Percentiles rank a stretch among this genome's conserved stretches.
Conservation (phyloP, 1,140 invertebrate species). For the Antheraea pernyi region DNA sequence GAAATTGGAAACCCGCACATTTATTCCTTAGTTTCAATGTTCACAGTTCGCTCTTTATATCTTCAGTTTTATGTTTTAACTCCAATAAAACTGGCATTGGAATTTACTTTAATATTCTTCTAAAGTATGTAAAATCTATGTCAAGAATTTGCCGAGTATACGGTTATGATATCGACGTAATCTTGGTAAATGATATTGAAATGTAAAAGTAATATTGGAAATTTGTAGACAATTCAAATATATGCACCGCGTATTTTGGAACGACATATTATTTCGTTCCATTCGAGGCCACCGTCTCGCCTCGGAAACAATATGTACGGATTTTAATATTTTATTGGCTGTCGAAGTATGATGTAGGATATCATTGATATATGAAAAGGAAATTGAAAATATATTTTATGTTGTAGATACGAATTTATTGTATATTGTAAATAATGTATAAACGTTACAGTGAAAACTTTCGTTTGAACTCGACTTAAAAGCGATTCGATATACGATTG, state of each 20-base stretch:
- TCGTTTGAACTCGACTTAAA: background rate
- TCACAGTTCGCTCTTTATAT: too few relatives aligned
- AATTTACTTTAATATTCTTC: too few relatives aligned
- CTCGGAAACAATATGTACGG: conserved; percentile 34
- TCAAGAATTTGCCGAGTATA: background rate
- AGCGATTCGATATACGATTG: too few relatives aligned
- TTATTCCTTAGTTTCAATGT: too few relatives aligned
- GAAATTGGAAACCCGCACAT: too few relatives aligned
- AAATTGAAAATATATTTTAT: conserved; percentile 36
- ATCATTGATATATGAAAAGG: conserved; percentile 32
- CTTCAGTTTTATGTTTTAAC: too few relatives aligned
- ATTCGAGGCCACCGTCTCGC: conserved; percentile 10
- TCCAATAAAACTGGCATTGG: too few relatives aligned
- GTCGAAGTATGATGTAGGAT: conserved; percentile 26
- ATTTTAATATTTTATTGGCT: conserved; percentile 43
- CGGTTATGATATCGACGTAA: too few relatives aligned
- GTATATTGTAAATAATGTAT: background rate
- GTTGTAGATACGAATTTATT: conserved; percentile 2
- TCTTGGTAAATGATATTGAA: background rate
- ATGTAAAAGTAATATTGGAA: background rate
- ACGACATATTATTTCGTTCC: conserved; percentile 16
- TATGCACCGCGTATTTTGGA: conserved; percentile 14
- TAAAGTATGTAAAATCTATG: background rate
- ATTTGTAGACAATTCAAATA: conserved; percentile 18
- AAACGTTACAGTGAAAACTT: background rate